A percentile compares a stretch with the other conserved stretches of the same genome.
phyloP scores from a whole-genome alignment of 1,140 invertebrate species.

The Uloborus diversus region DNA sequence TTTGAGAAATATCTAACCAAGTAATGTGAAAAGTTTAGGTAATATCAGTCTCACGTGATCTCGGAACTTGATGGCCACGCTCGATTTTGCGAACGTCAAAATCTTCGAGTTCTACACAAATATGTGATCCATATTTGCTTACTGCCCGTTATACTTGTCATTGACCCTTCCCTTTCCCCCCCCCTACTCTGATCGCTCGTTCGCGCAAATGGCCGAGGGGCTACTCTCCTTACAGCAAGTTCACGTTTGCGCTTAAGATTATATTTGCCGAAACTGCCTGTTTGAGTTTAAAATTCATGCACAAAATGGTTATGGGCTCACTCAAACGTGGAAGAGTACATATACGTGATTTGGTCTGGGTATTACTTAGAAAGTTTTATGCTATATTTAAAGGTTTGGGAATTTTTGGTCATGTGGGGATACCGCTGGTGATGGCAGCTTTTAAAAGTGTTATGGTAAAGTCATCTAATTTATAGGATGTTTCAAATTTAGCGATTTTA shows the following conservation, averaged over 20 bases:
- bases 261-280: slow-evolving; percentile 20
- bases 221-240: background rate
- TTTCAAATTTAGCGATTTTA: too few species aligned
- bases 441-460: too few species aligned
- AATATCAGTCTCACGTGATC: background rate
- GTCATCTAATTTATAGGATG: too few species aligned
- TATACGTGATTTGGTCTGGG: background rate
- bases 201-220: slow-evolving; percentile 20
- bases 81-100: background rate
- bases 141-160: slow-evolving; percentile 22
- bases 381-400: too few species aligned
- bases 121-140: slow-evolving; percentile 42
- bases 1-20: too few species aligned
- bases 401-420: too few species aligned
- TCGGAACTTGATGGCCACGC: slow-evolving; percentile 26
- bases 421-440: too few species aligned
- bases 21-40: slow-evolving; percentile 33
- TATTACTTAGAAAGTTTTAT: too few species aligned
- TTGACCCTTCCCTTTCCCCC: background rate
- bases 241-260: slow-evolving; percentile 18
- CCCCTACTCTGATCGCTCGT: background rate
- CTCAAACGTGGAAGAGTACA: background rate
- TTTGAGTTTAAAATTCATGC: slow-evolving; percentile 48
- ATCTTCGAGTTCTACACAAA: slow-evolving; percentile 36
- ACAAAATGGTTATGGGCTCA: background rate